Percentiles rank a stretch among this genome's conserved stretches.
phyloP scores from a whole-genome alignment of 1,140 invertebrate genomes.

The Bombus haemorrhoidalis region DNA sequence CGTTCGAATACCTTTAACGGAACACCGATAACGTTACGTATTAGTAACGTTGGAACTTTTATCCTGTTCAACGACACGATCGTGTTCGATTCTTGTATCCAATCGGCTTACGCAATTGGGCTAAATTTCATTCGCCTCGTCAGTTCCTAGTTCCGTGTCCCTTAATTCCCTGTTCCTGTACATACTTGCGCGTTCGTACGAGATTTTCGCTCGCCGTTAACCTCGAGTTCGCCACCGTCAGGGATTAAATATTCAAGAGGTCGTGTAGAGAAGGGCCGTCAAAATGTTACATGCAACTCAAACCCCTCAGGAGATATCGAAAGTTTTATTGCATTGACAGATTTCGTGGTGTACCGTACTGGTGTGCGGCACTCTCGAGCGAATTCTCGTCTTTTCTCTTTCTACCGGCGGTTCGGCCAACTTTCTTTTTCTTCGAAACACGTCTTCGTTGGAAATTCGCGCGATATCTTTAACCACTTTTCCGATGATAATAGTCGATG shows the following conservation, averaged over 20 bases:
- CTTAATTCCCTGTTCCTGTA: background rate
- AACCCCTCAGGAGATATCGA: constrained; percentile 61
- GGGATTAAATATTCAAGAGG: constrained; percentile 66
- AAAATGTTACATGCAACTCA: constrained; percentile 37
- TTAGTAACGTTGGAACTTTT: background rate
- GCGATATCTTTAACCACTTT: too few relatives aligned
- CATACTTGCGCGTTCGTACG: background rate
- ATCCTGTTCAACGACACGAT: background rate
- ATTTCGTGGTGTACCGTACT: constrained; percentile 27
- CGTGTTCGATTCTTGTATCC: background rate
- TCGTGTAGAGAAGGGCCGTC: constrained; percentile 28
- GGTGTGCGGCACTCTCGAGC: constrained; percentile 23
- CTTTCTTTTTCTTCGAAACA: too few relatives aligned
- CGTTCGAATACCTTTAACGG: background rate
- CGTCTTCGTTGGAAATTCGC: too few relatives aligned
- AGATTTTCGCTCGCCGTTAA: constrained; percentile 58
- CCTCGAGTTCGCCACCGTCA: constrained; percentile 52
- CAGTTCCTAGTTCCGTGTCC: background rate
- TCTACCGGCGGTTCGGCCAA: too few relatives aligned
- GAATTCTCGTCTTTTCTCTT: constrained; percentile 23
- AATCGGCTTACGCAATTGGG: background rate
- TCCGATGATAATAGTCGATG: too few relatives aligned
- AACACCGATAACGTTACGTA: background rate
- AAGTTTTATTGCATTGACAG: constrained; percentile 61
- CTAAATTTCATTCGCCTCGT: too few relatives aligned